These are phyloP conservation scores for Tylochromis polylepis DNA, from an alignment of 2,113 vertebrate genomes.

Conservation along the genomic window DNA sequence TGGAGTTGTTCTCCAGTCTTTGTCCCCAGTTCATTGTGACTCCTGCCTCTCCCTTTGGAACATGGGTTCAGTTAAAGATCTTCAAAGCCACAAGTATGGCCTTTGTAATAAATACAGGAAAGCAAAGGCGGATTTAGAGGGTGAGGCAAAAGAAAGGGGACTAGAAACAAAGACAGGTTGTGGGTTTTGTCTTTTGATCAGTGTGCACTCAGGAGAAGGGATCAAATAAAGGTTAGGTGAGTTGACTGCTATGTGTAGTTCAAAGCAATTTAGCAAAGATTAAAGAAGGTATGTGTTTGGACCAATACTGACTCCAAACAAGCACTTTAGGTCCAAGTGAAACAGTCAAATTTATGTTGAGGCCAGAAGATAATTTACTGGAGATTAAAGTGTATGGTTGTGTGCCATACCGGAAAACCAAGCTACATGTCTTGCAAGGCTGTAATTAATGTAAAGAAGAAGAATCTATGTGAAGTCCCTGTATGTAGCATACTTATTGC, in stretches of 20 bases:
- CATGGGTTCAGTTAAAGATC: not conserved
- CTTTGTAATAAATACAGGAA: not conserved
- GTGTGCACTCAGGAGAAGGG: not conserved
- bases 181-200: not conserved
- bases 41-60: not conserved
- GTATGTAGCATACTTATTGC: not conserved
- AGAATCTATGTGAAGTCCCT: not conserved
- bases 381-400: accelerated
- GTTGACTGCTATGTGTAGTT: not conserved
- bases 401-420: not conserved
- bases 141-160: not conserved
- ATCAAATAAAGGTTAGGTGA: not conserved
- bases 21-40: not conserved
- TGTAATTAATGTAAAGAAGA: not conserved
- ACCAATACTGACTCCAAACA: not conserved
- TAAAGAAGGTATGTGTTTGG: not conserved
- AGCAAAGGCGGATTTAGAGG: not conserved
- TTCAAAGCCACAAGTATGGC: not conserved
- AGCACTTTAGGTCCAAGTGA: not conserved
- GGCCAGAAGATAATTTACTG: not conserved
- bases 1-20: not conserved
- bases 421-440: not conserved
- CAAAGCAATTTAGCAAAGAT: not conserved
- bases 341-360: not conserved
- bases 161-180: not conserved